Evolutionary conservation across 2,888 invertebrate genomes (phyloP), one percentile per base, ranked within the genome.

Genomic region (Callyntrura guangdongensis): DNA sequence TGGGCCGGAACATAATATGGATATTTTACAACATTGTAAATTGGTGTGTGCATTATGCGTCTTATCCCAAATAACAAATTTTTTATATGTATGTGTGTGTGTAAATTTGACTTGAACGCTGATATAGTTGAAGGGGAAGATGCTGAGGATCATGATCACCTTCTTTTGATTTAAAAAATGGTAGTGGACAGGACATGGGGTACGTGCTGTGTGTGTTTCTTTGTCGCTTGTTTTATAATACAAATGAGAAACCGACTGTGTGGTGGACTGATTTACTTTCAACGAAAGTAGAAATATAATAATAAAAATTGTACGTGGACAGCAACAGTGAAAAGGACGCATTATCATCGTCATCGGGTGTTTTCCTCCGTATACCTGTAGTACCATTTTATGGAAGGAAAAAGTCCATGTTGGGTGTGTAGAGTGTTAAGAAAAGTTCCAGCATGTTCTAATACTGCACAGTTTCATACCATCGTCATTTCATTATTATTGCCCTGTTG

Each of bases 211-310:
- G 49, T 67, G 77, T 84, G 77, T 49, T 49, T 64, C 53, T 84
- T 84, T 84, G 84, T 89, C 84, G 89, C 83, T 89, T 83, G 84
- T 83, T 74, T 74, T 64, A 67, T 49, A 84, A 84, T 84, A 83
- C 61, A 84, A 89, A 89, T 83, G 84, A 77, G 89, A 77, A 74
- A 61, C 83, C 74, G 22, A 89, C 84, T 89, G 84, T 49, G 89
- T 47, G 45, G 27, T 89, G 89, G 84, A 84, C 84, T 89, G 89
- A 89, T 89, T 83, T 89, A 84, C 84, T 84, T 89, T 89, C 89
- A 67, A 77, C 89, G 89, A 74, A 72, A 69, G 79, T 64, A 53
- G 56, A 79, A 79, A 56, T 12, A 61, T 53, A 84, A 67, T 49
- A 86, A 86, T 56, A 86, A 86, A 86, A 86, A 27, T 74, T 86